Evolutionary conservation across 2,888 invertebrate genomes (phyloP), one percentile per base, ranked within the genome.

Genomic region (Acleris laterana): DNA sequence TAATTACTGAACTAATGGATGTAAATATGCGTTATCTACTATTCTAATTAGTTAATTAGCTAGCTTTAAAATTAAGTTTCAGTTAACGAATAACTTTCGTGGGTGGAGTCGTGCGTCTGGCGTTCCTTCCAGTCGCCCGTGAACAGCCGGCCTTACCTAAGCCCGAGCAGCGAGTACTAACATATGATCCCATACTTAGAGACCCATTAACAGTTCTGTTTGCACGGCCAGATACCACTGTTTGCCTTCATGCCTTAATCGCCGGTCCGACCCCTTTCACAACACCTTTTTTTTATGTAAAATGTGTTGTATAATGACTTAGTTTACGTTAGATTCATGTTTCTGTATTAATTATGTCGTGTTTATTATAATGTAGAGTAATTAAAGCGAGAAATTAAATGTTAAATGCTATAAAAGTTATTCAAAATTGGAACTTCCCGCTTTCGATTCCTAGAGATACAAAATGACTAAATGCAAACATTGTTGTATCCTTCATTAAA

Each of bases 191-290:
- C 77, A 75, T 78, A 77, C 77, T 77, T 76, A 77, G 76, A 72
- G 62, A 71, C 76, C 88, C 90, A 89, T 84, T 88, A 87, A 88
- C 89, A 90, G 84, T 87, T 75, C 76, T 67, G 59, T 89, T 89
- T 88, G 86, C 80, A 76, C 74, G 72, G 72, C 77, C 79, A 87
- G 85, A 89, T 84, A 86, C 80, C 81, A 87, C 80, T 88, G 89
- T 89, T 89, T 89, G 89, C 83, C 70, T 79, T 83, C 82, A 50
- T 60, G 65, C 60, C 55, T 60, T 65, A 60, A 65, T 65, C 55
- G 65, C 50, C 50, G 53, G 62, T 44, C 44, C 65, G 50, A 55
- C 60, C 60, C 64, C 64, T 46, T 57, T 57, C 56, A 55, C 55
- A 60, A 60, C 55, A 60, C 62, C 46, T 63, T 60, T 69, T 69